phyloP scores from a whole-genome alignment of 2,888 invertebrate genomes.

The Tanypteryx hageni region DNA sequence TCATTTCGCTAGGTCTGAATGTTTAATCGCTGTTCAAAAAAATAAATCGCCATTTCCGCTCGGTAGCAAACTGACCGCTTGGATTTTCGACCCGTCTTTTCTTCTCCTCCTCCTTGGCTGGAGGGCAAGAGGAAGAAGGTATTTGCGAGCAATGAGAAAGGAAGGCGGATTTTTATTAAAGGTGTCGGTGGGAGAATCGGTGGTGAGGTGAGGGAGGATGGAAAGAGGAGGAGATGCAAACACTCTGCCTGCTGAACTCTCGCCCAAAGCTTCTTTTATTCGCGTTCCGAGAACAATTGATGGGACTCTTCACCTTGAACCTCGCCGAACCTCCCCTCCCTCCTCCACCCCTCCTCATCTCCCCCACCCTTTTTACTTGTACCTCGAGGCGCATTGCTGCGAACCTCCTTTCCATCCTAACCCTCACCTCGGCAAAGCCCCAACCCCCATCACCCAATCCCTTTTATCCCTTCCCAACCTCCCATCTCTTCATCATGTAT shows the following conservation, averaged over 20 bases:
- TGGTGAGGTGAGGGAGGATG: neutral
- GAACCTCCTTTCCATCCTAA: neutral
- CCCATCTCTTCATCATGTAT: neutral
- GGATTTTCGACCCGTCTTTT: neutral
- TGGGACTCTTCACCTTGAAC: constrained; percentile 59
- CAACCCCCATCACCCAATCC: neutral
- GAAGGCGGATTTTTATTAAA: neutral
- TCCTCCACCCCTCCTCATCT: neutral
- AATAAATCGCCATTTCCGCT: constrained; percentile 21
- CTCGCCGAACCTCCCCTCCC: constrained; percentile 21
- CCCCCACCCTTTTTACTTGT: neutral
- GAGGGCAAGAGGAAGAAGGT: neutral
- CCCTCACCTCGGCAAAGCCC: neutral
- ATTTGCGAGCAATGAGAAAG: neutral
- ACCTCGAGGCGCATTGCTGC: no score
- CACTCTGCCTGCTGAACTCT: constrained; percentile 12
- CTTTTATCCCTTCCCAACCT: neutral
- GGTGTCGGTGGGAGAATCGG: neutral
- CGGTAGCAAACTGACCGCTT: neutral
- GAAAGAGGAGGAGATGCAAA: constrained; percentile 37
- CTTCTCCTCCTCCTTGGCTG: neutral
- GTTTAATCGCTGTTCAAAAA: neutral
- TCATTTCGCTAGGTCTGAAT: neutral
- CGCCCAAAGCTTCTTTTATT: constrained; percentile 28
- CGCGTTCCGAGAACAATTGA: constrained; percentile 56